Evolutionary conservation across 2,888 invertebrate species (phyloP), one percentile per base, ranked within the genome.

Genomic region (Erebia aethiops): DNA sequence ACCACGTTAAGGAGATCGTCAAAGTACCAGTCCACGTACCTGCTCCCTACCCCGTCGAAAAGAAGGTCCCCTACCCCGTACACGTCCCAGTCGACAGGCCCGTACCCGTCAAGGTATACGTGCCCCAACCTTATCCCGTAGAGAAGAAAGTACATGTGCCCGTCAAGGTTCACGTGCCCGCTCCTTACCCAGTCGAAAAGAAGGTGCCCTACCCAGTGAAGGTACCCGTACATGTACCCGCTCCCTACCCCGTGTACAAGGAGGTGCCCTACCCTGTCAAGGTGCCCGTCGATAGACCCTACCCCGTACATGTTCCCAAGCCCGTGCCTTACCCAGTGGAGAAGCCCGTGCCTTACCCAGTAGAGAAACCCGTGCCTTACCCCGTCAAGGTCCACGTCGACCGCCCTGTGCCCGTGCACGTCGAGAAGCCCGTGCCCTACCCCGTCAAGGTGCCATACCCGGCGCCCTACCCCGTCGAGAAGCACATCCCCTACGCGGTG

Each of bases 11-110:
- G 81, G 94, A 94, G 79, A 85, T 92, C 74, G 91, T 95, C 56
- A 95, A 95, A 86, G 92, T 95, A 75, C 94, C 95, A 73, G 94
- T 94, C 11, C 95, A 94, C 72, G 95, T 95, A 66, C 96, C 96
- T 46, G 95, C 95, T 73, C 96, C 96, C 64, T 96, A 96, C 90
- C 96, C 96, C 41, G 96, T 96, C 26, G 95, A 95, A 74, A 94
- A 94, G 83, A 93, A 93, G 76, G 87, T 94, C 49, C 95, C 94
- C 51, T 92, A 92, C 88, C 94, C 94, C 68, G 94, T 94, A 2
- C 93, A 94, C 75, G 92, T 94, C 3, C 93, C 83, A 11, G 93
- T 94, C 76, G 94, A 94, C 83, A 94, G 93, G 80, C 94, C 94
- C 41, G 84, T 85, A 9, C 94, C 94, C 77, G 89, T 90, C 76